These are phyloP conservation scores for Mungos mungo DNA, from an alignment of 2,113 vertebrate species.

Conservation along the genomic window DNA sequence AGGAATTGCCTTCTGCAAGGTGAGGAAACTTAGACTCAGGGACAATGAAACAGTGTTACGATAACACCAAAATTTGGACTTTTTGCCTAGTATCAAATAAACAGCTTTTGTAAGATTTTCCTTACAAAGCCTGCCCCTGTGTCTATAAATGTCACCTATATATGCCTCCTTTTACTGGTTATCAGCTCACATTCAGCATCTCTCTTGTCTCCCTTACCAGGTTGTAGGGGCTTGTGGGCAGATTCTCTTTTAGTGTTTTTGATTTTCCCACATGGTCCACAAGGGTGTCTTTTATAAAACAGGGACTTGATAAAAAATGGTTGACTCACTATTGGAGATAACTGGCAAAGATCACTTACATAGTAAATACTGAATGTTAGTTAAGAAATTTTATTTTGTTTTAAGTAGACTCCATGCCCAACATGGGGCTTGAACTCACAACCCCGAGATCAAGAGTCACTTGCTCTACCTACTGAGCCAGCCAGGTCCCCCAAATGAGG, in stretches of 20 bases:
- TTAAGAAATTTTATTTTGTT: not conserved
- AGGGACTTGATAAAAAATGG: not conserved
- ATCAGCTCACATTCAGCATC: not conserved
- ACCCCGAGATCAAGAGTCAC: no score
- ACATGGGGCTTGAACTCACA: no score
- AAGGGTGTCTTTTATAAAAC: not conserved
- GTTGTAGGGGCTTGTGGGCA: not conserved
- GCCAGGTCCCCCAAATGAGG: not conserved
- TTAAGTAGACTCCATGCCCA: no score
- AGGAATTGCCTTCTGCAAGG: not conserved
- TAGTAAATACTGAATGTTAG: not conserved
- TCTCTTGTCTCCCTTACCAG: not conserved
- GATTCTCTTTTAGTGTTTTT: not conserved
- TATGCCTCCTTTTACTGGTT: not conserved
- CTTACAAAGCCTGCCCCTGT: not conserved
- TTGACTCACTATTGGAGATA: not conserved
- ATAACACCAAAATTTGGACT: not conserved
- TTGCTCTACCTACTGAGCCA: no score
- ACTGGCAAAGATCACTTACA: not conserved
- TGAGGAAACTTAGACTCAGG: not conserved
- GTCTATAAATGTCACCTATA: not conserved
- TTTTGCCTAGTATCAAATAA: not conserved
- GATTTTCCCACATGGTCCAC: not conserved
- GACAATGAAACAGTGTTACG: not conserved
- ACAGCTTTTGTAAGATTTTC: not conserved